Evolutionary conservation across 2,888 invertebrate genomes (phyloP).

Genomic region (Cordilura impudica): DNA sequence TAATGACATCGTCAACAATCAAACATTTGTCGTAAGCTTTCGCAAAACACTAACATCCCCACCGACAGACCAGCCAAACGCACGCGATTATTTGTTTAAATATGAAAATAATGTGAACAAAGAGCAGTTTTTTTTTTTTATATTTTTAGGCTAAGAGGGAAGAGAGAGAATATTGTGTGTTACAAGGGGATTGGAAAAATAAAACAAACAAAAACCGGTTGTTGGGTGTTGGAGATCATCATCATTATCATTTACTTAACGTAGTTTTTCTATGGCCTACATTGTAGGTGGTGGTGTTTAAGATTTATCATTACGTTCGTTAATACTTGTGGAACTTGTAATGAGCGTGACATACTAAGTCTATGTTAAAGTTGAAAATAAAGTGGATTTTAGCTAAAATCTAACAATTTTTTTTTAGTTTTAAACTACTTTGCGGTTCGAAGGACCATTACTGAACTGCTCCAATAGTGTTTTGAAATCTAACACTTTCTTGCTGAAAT

Average conservation of each 20-base stretch:
- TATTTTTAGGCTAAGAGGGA: constrained; percentile 7
- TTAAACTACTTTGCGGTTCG: too few relatives aligned
- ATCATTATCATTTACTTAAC: constrained; percentile 34
- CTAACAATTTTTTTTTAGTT: too few relatives aligned
- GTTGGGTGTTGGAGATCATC: constrained; percentile 59
- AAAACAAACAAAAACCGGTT: constrained; percentile 59
- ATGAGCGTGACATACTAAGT: too few relatives aligned
- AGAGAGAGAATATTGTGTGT: neutral
- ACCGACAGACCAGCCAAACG: constrained; percentile 34
- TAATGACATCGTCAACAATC: constrained; percentile 60
- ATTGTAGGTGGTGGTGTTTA: neutral
- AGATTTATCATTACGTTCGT: neutral
- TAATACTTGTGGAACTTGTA: neutral
- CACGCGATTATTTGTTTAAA: constrained; percentile 49
- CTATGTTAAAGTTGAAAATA: too few relatives aligned
- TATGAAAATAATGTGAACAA: constrained; percentile 25
- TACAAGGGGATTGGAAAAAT: neutral
- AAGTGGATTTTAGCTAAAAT: too few relatives aligned
- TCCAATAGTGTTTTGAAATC: too few relatives aligned
- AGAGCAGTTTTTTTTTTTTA: constrained; percentile 27
- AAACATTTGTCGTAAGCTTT: constrained; percentile 51
- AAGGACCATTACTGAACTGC: too few relatives aligned
- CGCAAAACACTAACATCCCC: constrained; percentile 10
- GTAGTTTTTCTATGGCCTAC: constrained; percentile 23
- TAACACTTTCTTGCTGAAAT: too few relatives aligned